A percentile compares a stretch with the other conserved stretches of the same genome.
Evolutionary conservation across 2,888 invertebrate genomes (phyloP).

Genomic region (Cryptocheilus praepositus): DNA sequence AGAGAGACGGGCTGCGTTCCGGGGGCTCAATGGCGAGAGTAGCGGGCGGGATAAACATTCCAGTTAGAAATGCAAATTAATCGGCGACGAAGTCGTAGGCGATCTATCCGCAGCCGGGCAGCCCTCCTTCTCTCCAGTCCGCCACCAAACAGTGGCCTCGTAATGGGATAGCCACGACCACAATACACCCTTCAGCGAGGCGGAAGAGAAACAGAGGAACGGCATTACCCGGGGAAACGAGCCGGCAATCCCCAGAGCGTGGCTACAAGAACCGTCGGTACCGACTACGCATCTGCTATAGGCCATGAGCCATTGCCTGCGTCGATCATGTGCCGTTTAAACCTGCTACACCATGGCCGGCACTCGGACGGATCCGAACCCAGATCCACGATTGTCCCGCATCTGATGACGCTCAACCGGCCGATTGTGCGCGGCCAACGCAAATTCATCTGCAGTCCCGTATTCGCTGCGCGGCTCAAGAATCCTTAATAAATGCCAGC

Average conservation of each 20-base stretch:
- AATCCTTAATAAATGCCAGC: background rate
- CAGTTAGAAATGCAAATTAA: conserved; percentile 60
- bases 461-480: background rate
- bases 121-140: conserved; percentile 43
- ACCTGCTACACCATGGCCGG: background rate
- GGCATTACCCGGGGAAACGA: conserved; percentile 67
- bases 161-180: conserved; percentile 68
- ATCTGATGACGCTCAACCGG: too few species aligned
- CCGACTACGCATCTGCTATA: conserved; percentile 29
- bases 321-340: conserved; percentile 1
- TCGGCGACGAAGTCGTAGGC: conserved; percentile 44
- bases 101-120: conserved; percentile 39
- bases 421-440: too few species aligned
- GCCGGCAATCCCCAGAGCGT: conserved; percentile 53
- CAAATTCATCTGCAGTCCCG: background rate
- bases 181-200: conserved; percentile 70
- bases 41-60: conserved; percentile 25
- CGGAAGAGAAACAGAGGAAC: conserved; percentile 73
- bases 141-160: conserved; percentile 62
- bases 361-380: background rate
- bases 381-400: too few species aligned
- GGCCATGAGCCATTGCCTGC: background rate
- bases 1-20: background rate
- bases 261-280: conserved; percentile 54
- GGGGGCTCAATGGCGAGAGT: background rate